Evolutionary conservation across 2,888 invertebrate species (phyloP), one percentile per base, ranked within the genome.

Genomic region (Aspidiotus destructor): DNA sequence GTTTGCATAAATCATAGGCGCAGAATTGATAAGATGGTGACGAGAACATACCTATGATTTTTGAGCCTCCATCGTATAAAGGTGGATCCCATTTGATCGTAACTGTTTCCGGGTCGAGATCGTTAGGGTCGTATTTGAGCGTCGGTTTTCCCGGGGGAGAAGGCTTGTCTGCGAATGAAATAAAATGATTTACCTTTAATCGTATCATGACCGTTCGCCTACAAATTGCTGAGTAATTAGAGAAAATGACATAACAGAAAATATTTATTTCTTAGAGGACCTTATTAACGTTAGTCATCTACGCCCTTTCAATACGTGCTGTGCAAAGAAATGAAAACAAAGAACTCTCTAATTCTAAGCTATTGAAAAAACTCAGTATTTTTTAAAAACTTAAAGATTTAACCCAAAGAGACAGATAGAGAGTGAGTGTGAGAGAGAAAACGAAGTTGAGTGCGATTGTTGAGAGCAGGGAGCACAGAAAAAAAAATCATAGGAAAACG

Each of bases 31-130:
- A 28, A 28, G 28, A 5, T 28, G 28, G 28, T 28, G 28, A 61
- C 52, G 42, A 61, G 44, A 68, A 15, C 62, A 72, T 73, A 78
- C 78, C 79, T 52, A 84, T 84, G 72, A 94, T 84, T 53, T 91
- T 88, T 48, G 92, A 86, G 53, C 94, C 95, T 52, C 95, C 95
- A 79, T 93, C 92, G 76, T 84, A 84, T 63, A 83, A 79, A 41
- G 93, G 88, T 68, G 88, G 84, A 72, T 86, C 83, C 93, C 93
- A 94, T 73, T 86, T 83, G 71, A 93, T 83, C 17, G 87, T 87
- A 54, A 92, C 85, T 41, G 89, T 85, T 76, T 92, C 89, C n/a
- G 88, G 87, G 74, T 88, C 86, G 42, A 86, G 84, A 71, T 85
- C 84, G 71, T 87, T 84, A 70, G 81, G 78, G 71, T 86, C 82